Evolutionary conservation across 1,140 invertebrate species (phyloP).

Genomic region (Vanessa tameamea): DNA sequence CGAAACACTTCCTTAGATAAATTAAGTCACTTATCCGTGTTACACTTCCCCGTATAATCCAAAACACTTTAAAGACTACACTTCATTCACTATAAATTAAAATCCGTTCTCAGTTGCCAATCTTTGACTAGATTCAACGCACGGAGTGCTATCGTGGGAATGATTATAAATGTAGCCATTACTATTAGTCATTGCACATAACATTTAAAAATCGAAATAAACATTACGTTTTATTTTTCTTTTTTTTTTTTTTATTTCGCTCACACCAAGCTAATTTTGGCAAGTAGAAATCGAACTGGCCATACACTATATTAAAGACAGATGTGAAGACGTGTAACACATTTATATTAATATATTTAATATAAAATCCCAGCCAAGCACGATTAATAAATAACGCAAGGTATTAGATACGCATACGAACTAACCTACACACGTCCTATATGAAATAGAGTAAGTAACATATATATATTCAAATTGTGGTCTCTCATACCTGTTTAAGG

Average conservation of each 20-base stretch:
- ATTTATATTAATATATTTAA: conserved; percentile 31
- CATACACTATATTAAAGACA: conserved; percentile 33
- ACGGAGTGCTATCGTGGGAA: conserved; percentile 16
- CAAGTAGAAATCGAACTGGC: conserved; percentile 56
- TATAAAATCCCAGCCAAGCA: conserved; percentile 57
- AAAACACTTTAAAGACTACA: conserved; percentile 22
- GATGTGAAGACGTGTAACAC: conserved; percentile 28
- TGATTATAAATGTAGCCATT: conserved; percentile 2
- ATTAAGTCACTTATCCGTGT: conserved; percentile 4
- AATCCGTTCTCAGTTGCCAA: conserved; percentile 19
- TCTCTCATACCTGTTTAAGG: conserved; percentile 40
- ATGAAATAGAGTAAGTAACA: conserved; percentile 39
- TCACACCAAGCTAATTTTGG: conserved; percentile 63
- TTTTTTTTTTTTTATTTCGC: conserved; percentile 40
- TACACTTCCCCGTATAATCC: background rate
- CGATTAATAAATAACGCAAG: conserved; percentile 57
- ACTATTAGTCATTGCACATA: background rate
- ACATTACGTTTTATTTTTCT: no score
- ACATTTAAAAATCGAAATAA: no score
- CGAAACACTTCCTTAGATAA: conserved; percentile 36
- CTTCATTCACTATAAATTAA: conserved; percentile 15
- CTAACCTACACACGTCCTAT: conserved; percentile 59
- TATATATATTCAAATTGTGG: conserved; percentile 50
- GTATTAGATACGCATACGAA: conserved; percentile 45
- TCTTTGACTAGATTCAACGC: conserved; percentile 27